Conservation (phyloP, 2,113 vertebrate genomes). For the Excalfactoria chinensis region DNA sequence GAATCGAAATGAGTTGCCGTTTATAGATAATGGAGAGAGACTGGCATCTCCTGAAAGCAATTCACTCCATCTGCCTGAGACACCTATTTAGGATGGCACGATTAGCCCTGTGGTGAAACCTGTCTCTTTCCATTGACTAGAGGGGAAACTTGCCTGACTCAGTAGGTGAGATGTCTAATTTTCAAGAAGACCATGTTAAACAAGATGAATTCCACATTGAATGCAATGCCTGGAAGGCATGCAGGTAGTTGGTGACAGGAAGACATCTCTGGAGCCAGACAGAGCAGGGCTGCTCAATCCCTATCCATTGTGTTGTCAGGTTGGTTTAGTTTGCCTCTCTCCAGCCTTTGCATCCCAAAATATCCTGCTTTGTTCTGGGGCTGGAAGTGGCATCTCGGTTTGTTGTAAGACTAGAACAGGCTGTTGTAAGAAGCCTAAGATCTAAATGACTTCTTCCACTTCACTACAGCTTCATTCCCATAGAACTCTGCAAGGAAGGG, state of each 20-base stretch:
- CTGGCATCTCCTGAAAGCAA: conserved; percentile 50
- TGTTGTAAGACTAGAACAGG: neutral
- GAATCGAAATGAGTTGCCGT: conserved; percentile 16
- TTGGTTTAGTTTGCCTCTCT: neutral
- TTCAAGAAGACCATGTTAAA: conserved; percentile 25
- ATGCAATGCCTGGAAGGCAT: conserved; percentile 21
- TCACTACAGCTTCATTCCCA: neutral
- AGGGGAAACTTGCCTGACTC: conserved; percentile 18
- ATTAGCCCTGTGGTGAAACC: conserved; percentile 22
- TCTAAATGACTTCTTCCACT: rapidly evolving
- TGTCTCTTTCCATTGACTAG: conserved; percentile 43
- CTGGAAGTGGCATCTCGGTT: rapidly evolving
- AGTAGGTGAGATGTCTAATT: conserved; percentile 40
- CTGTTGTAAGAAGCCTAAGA: rapidly evolving
- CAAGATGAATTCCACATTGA: conserved; percentile 16
- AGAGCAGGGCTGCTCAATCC: neutral
- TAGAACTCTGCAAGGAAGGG: neutral
- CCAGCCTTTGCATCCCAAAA: neutral
- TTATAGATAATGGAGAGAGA: conserved; percentile 54
- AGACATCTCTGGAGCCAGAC: neutral
- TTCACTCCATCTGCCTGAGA: conserved; percentile 59
- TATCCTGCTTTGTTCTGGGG: neutral
- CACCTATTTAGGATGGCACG: conserved; percentile 55
- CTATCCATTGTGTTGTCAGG: neutral
- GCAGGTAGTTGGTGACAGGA: conserved; percentile 16